A percentile compares a stretch with the other conserved stretches of the same genome.
These are phyloP conservation scores for Nebria ingens DNA, from an alignment of 1,140 invertebrate species.

Conservation along the genomic window DNA sequence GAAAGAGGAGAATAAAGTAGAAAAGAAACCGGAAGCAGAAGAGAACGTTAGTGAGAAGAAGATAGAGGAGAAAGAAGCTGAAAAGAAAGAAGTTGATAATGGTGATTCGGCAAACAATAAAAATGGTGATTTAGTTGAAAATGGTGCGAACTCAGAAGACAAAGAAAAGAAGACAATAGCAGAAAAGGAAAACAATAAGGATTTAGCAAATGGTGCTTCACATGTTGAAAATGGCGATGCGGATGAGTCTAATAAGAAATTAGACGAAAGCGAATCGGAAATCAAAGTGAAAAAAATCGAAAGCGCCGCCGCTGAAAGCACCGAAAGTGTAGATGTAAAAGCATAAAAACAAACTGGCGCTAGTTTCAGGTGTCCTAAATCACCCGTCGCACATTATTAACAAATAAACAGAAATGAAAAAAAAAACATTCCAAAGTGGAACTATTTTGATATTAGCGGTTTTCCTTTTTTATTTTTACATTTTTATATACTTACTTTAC, in stretches of 20 bases:
- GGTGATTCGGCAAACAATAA: not conserved
- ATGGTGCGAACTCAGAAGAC: not conserved
- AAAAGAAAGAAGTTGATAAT: not conserved
- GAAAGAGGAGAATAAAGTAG: constrained; percentile 9
- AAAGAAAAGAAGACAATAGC: not conserved
- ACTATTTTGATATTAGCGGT: constrained; percentile 4
- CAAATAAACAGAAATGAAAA: not conserved
- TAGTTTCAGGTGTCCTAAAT: not conserved
- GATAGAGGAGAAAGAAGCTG: not conserved
- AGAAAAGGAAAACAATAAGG: constrained; percentile 11
- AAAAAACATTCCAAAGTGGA: constrained; percentile 6
- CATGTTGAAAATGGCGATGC: constrained; percentile 13
- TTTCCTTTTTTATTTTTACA: not conserved
- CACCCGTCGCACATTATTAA: not conserved
- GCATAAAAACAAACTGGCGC: not conserved
- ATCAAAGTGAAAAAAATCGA: constrained; percentile 9
- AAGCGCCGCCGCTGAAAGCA: not conserved
- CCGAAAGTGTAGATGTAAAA: not conserved
- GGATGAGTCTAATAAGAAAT: constrained; percentile 4
- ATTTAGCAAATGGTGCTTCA: constrained; percentile 13
- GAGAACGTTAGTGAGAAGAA: not conserved
- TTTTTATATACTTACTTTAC: constrained; percentile 2
- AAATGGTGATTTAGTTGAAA: constrained; percentile 1
- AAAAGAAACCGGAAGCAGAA: not conserved
- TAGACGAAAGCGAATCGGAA: constrained; percentile 11